Evolutionary conservation across 2,797 vertebrate species (phyloP).

Genomic region (Naso thynnoides): DNA sequence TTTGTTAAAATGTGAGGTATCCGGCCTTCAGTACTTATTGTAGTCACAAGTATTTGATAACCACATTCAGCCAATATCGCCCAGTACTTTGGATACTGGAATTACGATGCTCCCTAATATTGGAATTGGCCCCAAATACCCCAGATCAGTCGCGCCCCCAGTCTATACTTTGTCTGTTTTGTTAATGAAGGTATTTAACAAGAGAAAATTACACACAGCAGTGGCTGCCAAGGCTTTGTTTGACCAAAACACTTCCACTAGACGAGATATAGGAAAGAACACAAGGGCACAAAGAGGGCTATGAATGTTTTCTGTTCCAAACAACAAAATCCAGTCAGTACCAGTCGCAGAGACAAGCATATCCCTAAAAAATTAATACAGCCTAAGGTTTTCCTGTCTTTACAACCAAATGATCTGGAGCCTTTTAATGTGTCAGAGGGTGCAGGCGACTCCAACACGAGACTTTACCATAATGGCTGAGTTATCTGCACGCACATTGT

Average conservation of each 20-base stretch:
- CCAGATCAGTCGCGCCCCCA: too few relatives aligned
- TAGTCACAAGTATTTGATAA: too few relatives aligned
- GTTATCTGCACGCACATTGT: background rate
- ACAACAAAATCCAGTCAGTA: background rate
- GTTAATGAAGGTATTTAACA: conserved; percentile 1
- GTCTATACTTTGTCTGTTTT: too few relatives aligned
- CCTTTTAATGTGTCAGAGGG: background rate
- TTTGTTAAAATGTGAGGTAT: too few relatives aligned
- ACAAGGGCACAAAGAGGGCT: background rate
- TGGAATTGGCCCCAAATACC: too few relatives aligned
- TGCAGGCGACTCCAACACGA: background rate
- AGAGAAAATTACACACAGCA: background rate
- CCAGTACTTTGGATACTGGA: too few relatives aligned
- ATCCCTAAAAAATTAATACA: background rate
- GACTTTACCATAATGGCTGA: background rate
- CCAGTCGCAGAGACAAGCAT: background rate
- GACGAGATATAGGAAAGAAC: background rate
- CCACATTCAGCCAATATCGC: too few relatives aligned
- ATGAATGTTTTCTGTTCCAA: background rate
- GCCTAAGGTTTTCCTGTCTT: background rate
- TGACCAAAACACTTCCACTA: background rate
- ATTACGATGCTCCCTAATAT: too few relatives aligned
- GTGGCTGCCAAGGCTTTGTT: background rate
- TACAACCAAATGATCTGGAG: background rate
- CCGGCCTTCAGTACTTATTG: too few relatives aligned